phyloP scores from a whole-genome alignment of 1,140 invertebrate genomes.

The Drosophila melanogaster region Release_6_plus_ISO1_MT NC_004354.4:9140501-9141000 shows the following conservation, averaged over 20 bases:
- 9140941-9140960: conserved; percentile 45
- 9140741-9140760: too few relatives aligned
- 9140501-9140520: conserved; percentile 63
- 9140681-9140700: neutral
- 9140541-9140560: conserved; percentile 50
- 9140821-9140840: neutral
- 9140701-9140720: neutral
- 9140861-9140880: neutral
- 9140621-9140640: too few relatives aligned
- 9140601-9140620: conserved; percentile 69
- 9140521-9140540: conserved; percentile 72
- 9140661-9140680: neutral
- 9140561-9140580: conserved; percentile 24
- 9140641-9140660: conserved; percentile 18
- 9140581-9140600: conserved; percentile 65
- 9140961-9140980: conserved; percentile 77
- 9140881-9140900: conserved; percentile 6
- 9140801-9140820: neutral
- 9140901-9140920: neutral
- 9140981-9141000: conserved; percentile 65
- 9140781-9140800: neutral
- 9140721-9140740: neutral
- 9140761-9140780: too few relatives aligned
- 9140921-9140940: neutral
- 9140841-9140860: conserved; percentile 11